phyloP scores from a whole-genome alignment of 2,888 invertebrate genomes.

The Omphaloscelis lunosa region DNA sequence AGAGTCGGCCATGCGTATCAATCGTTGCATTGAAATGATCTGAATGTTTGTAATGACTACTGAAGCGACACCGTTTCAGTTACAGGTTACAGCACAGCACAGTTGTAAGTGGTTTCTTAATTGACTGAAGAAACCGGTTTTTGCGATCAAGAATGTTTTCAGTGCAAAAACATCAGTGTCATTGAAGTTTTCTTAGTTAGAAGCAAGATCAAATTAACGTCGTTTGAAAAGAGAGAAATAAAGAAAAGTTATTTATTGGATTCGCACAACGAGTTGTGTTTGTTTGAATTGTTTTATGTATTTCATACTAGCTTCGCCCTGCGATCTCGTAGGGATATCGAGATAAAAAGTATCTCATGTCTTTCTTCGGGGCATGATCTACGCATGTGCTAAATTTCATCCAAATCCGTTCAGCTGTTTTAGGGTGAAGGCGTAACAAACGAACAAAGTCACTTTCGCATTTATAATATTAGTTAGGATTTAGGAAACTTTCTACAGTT shows the following conservation, averaged over 20 bases:
- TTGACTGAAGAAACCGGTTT: slow-evolving; percentile 13
- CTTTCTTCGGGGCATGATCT: too few relatives aligned
- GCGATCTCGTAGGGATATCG: too few relatives aligned
- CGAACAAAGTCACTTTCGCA: too few relatives aligned
- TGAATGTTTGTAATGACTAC: slow-evolving; percentile 45
- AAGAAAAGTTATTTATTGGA: background rate
- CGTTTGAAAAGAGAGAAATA: background rate
- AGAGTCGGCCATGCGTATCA: slow-evolving; percentile 67
- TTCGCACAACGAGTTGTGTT: background rate
- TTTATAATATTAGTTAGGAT: too few relatives aligned
- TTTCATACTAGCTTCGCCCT: too few relatives aligned
- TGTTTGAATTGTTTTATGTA: background rate
- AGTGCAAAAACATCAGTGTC: background rate
- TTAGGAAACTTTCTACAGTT: background rate
- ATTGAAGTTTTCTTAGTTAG: background rate
- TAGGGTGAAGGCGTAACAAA: too few relatives aligned
- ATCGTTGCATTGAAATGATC: slow-evolving; percentile 57
- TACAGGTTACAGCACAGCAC: slow-evolving; percentile 7
- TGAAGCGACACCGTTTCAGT: slow-evolving; percentile 50
- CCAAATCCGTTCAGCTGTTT: too few relatives aligned
- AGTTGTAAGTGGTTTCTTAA: slow-evolving; percentile 47
- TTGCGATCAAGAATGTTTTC: background rate
- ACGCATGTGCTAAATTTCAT: too few relatives aligned
- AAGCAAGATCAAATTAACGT: background rate
- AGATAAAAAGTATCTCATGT: too few relatives aligned